Base-by-base conservation (phyloP, 2,888 invertebrate species). In the Andrena bucephala region DNA sequence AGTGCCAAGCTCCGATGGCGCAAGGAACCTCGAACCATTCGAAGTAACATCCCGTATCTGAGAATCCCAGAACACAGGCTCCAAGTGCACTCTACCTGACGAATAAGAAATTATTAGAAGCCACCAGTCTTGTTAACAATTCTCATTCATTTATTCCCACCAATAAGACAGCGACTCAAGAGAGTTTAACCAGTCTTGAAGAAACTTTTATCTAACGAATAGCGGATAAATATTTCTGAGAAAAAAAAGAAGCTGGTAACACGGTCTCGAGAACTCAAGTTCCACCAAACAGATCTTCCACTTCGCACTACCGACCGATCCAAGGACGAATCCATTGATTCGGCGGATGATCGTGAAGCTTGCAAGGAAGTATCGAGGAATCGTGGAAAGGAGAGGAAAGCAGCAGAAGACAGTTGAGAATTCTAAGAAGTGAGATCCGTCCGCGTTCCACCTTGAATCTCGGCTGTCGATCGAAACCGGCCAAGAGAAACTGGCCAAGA, bases 1-100 rank as follows among this genome's bases (percentile, higher is more conserved):
- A 88, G 91, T 88, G 90, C 85, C 89, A 86, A 86, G 90, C 92
- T 87, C 85, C 84, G 87, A 88, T 86, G 84, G 89, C 81, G 89
- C 82, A 84, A 89, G 86, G 90, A 89, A 83, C 69, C 63, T 79
- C 48, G 24, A 63, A 13, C 36, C 68, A 77, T 66, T 67, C 24
- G 72, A 42, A 24, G n/a, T 29, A 13, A 69, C 59, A 57, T 52
- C 52, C 27, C 33, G 16, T 42, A 31, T 27, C 24, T 13, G 29
- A 77, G 42, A 42, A 29, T n/a, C 60, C 36, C n/a, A 36, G 54
- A n/a, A 20, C 52, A n/a, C 52, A 1, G 7, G 7, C n/a, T 0
- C n/a, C 50, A 52, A 52, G 50, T 5, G 0, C n/a, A 5, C n/a
- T 20, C 0, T 24, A 57, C 20, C 20, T 20, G 10, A 57, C 57